Conservation (phyloP, 2,113 vertebrate species). For the Carassius auratus region DNA sequence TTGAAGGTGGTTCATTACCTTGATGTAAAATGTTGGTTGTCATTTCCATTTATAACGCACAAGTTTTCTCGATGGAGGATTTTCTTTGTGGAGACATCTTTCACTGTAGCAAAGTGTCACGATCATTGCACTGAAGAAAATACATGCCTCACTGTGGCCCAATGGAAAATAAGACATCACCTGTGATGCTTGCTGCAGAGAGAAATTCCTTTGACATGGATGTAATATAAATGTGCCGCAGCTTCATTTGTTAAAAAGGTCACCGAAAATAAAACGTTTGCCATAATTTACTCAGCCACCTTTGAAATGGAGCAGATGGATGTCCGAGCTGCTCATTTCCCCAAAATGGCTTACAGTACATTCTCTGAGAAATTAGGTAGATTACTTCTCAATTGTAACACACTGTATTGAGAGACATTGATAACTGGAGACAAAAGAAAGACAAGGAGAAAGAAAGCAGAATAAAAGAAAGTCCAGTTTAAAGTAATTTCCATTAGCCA, state of each 20-base stretch:
- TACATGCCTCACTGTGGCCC: background rate
- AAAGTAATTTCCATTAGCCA: conserved; percentile 36
- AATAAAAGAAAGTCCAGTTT: conserved; percentile 10
- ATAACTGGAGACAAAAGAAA: background rate
- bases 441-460: background rate
- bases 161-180: background rate
- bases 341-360: background rate
- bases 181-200: background rate
- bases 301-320: background rate
- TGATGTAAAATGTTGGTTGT: conserved; percentile 22
- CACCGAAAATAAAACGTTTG: background rate
- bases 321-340: background rate
- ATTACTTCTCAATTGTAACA: background rate
- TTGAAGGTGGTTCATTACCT: conserved; percentile 43
- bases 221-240: background rate
- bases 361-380: background rate
- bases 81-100: background rate
- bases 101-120: conserved; percentile 7
- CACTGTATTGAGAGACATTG: background rate
- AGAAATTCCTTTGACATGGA: background rate
- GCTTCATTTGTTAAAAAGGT: background rate
- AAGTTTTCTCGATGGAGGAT: background rate
- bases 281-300: background rate
- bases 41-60: conserved; percentile 20
- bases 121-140: conserved; percentile 19